Evolutionary conservation across 92 coral and sea anemone genomes (phyloP).

Genomic region (Phenganax stokvisi): DNA sequence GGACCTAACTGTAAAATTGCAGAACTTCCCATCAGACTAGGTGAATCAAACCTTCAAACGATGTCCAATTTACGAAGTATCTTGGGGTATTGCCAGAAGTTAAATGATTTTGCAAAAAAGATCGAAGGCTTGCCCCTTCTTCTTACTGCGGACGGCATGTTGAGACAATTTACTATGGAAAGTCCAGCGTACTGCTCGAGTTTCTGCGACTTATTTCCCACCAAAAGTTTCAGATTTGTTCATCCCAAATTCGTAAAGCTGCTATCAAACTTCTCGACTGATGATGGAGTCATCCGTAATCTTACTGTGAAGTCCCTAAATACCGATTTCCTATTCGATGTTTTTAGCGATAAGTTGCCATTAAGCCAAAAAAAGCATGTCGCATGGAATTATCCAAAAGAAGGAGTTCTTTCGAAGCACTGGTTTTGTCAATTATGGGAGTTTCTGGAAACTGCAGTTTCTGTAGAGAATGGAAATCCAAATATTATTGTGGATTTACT

Average conservation of each 20-base stretch:
- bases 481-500: slow-evolving; percentile 22
- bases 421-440: slow-evolving; percentile 85
- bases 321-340: slow-evolving; percentile 17
- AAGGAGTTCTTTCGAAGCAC: slow-evolving; percentile 53
- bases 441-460: slow-evolving; percentile 25
- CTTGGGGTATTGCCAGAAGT: slow-evolving; percentile 31
- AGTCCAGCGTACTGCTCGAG: slow-evolving; percentile 36
- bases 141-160: slow-evolving; percentile 32
- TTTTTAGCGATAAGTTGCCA: slow-evolving; percentile 33
- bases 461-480: slow-evolving; percentile 35
- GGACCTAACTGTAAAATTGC: slow-evolving; percentile 44
- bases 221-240: slow-evolving; percentile 22
- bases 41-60: background rate
- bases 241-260: slow-evolving; percentile 17
- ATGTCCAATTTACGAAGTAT: background rate
- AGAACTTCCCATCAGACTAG: background rate
- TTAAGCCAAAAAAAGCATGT: slow-evolving; percentile 62
- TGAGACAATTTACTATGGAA: slow-evolving; percentile 12
- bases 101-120: slow-evolving; percentile 11
- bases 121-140: slow-evolving; percentile 44
- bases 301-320: slow-evolving; percentile 19
- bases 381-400: slow-evolving; percentile 61
- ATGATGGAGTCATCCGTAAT: background rate
- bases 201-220: slow-evolving; percentile 42
- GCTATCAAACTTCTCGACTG: background rate